Conservation (phyloP, 2,888 invertebrate species). For the Limnephilus auricula region DNA sequence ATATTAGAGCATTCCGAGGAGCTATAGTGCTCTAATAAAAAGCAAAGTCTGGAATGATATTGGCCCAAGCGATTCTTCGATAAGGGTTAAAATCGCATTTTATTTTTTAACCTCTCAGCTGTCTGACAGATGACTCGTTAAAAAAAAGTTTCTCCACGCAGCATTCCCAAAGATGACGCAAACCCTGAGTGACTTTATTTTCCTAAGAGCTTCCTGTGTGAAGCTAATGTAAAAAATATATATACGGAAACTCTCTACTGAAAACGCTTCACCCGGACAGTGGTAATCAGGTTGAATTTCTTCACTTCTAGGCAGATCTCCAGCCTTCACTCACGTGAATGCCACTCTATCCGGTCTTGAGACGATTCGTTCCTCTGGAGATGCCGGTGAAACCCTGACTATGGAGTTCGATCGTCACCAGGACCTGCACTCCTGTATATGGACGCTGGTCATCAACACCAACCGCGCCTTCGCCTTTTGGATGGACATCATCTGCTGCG, state of each 20-base stretch:
- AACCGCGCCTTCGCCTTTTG: slow-evolving; percentile 78
- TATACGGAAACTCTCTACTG: neutral
- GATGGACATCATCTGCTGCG: slow-evolving; percentile 79
- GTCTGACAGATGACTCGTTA: too few species aligned
- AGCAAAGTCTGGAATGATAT: too few species aligned
- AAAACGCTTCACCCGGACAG: neutral
- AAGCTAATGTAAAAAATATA: too few species aligned
- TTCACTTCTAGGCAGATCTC: slow-evolving; percentile 81
- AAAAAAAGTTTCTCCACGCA: too few species aligned
- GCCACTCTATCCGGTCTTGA: slow-evolving; percentile 89
- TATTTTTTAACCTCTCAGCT: too few species aligned
- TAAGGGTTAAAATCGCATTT: too few species aligned
- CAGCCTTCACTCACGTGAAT: slow-evolving; percentile 89
- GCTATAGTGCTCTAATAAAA: too few species aligned
- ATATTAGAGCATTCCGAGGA: too few species aligned
- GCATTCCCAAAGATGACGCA: too few species aligned
- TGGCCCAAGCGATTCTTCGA: too few species aligned
- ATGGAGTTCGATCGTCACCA: slow-evolving; percentile 85
- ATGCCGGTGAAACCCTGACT: slow-evolving; percentile 81
- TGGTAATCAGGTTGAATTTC: neutral
- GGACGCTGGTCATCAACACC: slow-evolving; percentile 74
- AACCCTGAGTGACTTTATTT: too few species aligned
- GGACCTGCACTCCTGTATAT: slow-evolving; percentile 81
- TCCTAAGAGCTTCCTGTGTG: too few species aligned
- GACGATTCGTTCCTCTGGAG: slow-evolving; percentile 87